Percentiles rank a stretch among this genome's conserved stretches.
Evolutionary conservation across 35 echinoderm and acorn worm species (phyloP).

Genomic region (Ophiothrix spiculata): DNA sequence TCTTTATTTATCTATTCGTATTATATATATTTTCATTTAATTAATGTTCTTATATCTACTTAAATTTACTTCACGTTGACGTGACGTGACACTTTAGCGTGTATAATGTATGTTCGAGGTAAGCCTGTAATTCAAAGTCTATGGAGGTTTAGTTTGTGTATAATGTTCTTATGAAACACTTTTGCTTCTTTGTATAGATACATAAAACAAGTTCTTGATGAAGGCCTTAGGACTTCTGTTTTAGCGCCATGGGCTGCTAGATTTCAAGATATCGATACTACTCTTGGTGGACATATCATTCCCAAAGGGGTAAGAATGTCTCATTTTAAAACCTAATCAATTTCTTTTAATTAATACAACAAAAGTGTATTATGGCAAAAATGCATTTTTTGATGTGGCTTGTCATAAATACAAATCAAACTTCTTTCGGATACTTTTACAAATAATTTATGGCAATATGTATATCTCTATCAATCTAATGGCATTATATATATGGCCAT

Average conservation of each 20-base stretch:
- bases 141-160: not conserved
- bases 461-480: not conserved
- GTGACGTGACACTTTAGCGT: too few relatives aligned
- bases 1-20: not conserved
- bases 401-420: not conserved
- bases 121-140: not conserved
- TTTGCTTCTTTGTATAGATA: constrained; percentile 51
- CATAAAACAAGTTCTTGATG: constrained; percentile 72
- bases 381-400: not conserved
- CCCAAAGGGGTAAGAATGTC: constrained; percentile 68
- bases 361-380: not conserved
- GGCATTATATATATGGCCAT: not conserved
- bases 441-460: not conserved
- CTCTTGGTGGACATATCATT: constrained; percentile 82
- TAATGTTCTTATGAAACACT: not conserved
- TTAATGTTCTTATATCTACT: not conserved
- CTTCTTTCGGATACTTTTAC: not conserved
- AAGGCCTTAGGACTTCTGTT: constrained; percentile 54
- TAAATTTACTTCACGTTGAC: not conserved
- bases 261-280: constrained; percentile 66
- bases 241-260: constrained; percentile 64
- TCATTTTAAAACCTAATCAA: constrained; percentile 52
- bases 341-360: not conserved
- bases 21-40: not conserved
- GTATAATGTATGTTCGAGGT: too few relatives aligned